Percentiles rank a stretch among this genome's conserved stretches.
Conservation (phyloP, 2,888 invertebrate genomes). For the Platypus cylindrus region DNA sequence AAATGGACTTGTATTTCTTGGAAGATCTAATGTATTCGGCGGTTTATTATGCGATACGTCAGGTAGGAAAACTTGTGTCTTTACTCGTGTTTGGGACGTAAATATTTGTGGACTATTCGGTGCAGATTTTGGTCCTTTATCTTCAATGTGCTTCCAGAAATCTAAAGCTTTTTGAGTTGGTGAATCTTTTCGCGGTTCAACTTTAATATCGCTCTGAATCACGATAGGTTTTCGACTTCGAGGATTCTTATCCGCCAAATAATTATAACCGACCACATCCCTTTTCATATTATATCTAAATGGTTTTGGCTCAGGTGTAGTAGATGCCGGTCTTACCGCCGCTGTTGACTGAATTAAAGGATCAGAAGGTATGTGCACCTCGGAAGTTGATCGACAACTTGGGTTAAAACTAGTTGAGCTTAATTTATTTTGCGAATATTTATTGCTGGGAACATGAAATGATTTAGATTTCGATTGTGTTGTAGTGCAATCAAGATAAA, state of each 20-base stretch:
- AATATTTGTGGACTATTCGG: conserved; percentile 30
- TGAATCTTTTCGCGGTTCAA: conserved; percentile 15
- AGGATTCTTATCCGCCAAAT: conserved; percentile 59
- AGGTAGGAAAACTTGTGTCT: conserved; percentile 31
- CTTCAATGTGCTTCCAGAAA: conserved; percentile 51
- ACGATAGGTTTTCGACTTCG: conserved; percentile 61
- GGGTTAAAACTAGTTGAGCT: conserved; percentile 25
- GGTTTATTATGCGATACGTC: conserved; percentile 22
- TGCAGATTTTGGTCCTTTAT: conserved; percentile 13
- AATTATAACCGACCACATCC: conserved; percentile 39
- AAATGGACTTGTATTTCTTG: conserved; percentile 15
- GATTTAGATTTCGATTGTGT: conserved; percentile 20
- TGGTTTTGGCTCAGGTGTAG: conserved; percentile 28
- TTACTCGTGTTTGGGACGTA: conserved; percentile 29
- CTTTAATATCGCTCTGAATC: conserved; percentile 41
- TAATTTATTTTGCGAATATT: conserved; percentile 29
- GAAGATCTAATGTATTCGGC: conserved; percentile 6
- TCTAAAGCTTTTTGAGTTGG: conserved; percentile 42
- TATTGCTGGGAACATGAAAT: conserved; percentile 19
- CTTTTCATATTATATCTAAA: conserved; percentile 19
- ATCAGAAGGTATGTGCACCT: conserved; percentile 30
- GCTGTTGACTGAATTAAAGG: conserved; percentile 20
- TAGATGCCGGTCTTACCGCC: conserved; percentile 31
- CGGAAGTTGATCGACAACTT: conserved; percentile 30
- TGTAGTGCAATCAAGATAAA: conserved; percentile 37